Evolutionary conservation across 1,140 invertebrate species (phyloP).

Genomic region (Polypedilum pembai): DNA sequence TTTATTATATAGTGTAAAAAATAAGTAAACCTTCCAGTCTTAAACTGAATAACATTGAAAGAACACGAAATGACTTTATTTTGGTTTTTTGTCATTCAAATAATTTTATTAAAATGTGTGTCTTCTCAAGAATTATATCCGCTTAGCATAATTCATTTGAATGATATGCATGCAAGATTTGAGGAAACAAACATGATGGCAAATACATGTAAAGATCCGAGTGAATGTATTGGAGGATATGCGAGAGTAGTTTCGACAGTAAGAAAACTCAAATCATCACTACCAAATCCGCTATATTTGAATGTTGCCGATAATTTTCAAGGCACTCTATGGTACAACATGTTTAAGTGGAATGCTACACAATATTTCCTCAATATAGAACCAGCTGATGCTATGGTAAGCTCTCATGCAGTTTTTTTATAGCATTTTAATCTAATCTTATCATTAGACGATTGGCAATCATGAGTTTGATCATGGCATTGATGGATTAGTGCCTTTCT

Average conservation of each 20-base stretch:
- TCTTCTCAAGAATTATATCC: conserved; percentile 46
- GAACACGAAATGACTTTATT: no score
- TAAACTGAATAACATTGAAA: no score
- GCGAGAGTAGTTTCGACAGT: conserved; percentile 51
- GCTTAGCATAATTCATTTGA: conserved; percentile 67
- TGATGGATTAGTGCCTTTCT: conserved; percentile 62
- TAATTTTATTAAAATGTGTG: no score
- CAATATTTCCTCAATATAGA: conserved; percentile 63
- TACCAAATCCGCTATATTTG: conserved; percentile 54
- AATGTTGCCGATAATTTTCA: conserved; percentile 72
- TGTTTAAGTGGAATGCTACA: conserved; percentile 59
- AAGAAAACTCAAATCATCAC: conserved; percentile 44
- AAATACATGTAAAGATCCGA: conserved; percentile 48
- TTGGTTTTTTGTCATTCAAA: no score
- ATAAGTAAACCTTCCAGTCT: no score
- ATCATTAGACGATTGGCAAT: conserved; percentile 66
- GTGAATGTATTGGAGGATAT: conserved; percentile 58
- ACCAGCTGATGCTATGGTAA: conserved; percentile 64
- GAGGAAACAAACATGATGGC: conserved; percentile 57
- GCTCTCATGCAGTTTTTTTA: conserved; percentile 30
- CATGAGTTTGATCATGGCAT: conserved; percentile 82
- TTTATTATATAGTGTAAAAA: no score
- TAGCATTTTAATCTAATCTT: background rate
- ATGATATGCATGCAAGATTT: conserved; percentile 76
- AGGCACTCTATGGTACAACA: conserved; percentile 68